A percentile compares a stretch with the other conserved stretches of the same genome.
Conservation (phyloP, 2,797 vertebrate genomes). For the Benthosema pterotum region DNA sequence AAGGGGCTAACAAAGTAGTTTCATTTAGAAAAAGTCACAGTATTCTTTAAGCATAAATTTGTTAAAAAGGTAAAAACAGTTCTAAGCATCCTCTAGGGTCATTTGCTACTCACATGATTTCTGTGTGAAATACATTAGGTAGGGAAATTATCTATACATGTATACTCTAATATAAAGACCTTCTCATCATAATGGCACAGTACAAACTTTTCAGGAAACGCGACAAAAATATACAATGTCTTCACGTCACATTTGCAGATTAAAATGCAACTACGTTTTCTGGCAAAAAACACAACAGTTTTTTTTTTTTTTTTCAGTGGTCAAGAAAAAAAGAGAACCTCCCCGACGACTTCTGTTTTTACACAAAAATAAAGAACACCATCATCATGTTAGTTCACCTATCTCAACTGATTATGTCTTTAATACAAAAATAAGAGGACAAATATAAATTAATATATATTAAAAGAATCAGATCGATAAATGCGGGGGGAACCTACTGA, state of each 20-base stretch:
- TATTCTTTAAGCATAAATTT: conserved; percentile 88
- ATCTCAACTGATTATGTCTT: conserved; percentile 89
- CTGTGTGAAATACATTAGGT: conserved; percentile 81
- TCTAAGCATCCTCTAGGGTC: conserved; percentile 83
- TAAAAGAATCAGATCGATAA: conserved; percentile 95
- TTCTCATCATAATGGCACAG: conserved; percentile 84
- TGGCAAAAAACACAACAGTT: conserved; percentile 86
- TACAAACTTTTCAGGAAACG: conserved; percentile 86
- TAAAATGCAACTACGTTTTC: conserved; percentile 86
- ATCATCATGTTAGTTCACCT: conserved; percentile 93
- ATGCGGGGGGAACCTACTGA: conserved; percentile 89
- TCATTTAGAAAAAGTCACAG: conserved; percentile 93
- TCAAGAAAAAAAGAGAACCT: conserved; percentile 71
- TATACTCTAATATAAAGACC: conserved; percentile 86
- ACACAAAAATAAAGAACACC: conserved; percentile 86
- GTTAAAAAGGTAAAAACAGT: conserved; percentile 89
- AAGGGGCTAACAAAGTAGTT: conserved; percentile 94
- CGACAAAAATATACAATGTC: conserved; percentile 88
- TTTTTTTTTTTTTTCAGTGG: too few species aligned
- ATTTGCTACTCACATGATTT: conserved; percentile 79
- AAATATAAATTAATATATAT: conserved; percentile 99
- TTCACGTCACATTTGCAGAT: conserved; percentile 85
- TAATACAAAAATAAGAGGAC: conserved; percentile 98
- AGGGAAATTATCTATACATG: conserved; percentile 84
- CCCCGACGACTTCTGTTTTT: conserved; percentile 75